Evolutionary conservation across 1,140 invertebrate genomes (phyloP).

Genomic region (Trinorchestia longiramus): DNA sequence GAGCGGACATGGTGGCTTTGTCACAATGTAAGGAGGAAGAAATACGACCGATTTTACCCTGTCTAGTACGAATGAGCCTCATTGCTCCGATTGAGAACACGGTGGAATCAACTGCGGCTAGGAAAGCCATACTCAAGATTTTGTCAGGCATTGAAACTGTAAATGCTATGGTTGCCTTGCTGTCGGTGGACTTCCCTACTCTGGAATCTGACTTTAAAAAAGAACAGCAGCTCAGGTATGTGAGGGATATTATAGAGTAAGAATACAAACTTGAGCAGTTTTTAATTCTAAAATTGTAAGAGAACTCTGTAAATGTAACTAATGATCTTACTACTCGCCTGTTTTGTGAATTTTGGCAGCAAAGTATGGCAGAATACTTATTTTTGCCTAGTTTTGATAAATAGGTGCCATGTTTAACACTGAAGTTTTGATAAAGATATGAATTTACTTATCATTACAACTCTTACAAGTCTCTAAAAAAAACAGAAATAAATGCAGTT

Average conservation of each 20-base stretch:
- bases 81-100: slow-evolving; percentile 89
- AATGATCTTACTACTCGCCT: too few relatives aligned
- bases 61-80: slow-evolving; percentile 90
- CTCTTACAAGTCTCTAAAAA: too few relatives aligned
- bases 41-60: slow-evolving; percentile 90
- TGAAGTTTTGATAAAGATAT: too few relatives aligned
- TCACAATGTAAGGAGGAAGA: slow-evolving; percentile 79
- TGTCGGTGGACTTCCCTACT: slow-evolving; percentile 94
- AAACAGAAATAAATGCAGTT: too few relatives aligned
- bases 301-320: too few relatives aligned
- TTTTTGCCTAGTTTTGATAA: too few relatives aligned
- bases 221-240: not conserved
- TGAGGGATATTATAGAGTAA: not conserved
- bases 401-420: too few relatives aligned
- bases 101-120: slow-evolving; percentile 82
- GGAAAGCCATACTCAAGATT: slow-evolving; percentile 88
- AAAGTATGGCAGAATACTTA: too few relatives aligned
- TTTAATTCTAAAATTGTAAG: too few relatives aligned
- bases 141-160: slow-evolving; percentile 92
- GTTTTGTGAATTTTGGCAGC: too few relatives aligned
- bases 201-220: slow-evolving; percentile 91
- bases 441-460: too few relatives aligned
- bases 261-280: not conserved
- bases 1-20: slow-evolving; percentile 81
- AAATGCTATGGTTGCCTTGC: slow-evolving; percentile 91